Percentiles rank a stretch among this genome's conserved stretches.
phyloP scores from a whole-genome alignment of 2,888 invertebrate species.

The Drosophila nigricruria region DNA sequence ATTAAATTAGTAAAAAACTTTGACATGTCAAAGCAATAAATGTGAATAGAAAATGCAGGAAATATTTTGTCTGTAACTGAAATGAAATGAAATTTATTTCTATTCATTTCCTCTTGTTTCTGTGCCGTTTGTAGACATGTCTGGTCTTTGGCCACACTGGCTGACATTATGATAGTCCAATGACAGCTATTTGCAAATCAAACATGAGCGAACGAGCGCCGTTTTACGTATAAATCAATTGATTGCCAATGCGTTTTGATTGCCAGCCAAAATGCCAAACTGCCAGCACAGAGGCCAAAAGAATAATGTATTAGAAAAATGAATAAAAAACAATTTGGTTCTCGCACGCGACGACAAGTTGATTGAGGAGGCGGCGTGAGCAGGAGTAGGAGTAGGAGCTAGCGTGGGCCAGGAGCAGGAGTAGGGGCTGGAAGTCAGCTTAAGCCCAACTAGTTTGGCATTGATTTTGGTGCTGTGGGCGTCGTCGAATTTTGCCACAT shows the following conservation, averaged over 20 bases:
- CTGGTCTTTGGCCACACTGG: conserved; percentile 30
- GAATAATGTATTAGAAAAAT: background rate
- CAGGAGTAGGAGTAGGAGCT: background rate
- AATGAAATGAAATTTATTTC: conserved; percentile 26
- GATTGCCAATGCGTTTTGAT: conserved; percentile 78
- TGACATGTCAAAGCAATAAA: conserved; percentile 22
- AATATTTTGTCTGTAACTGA: background rate
- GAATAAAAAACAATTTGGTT: conserved; percentile 33
- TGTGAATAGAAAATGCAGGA: background rate
- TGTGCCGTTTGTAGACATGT: conserved; percentile 8
- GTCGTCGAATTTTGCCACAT: conserved; percentile 24
- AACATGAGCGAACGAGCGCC: conserved; percentile 40
- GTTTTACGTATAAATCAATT: conserved; percentile 71
- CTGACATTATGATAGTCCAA: conserved; percentile 61
- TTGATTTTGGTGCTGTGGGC: conserved; percentile 42
- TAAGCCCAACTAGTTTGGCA: conserved; percentile 29
- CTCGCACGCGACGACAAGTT: conserved; percentile 56
- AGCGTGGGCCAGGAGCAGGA: background rate
- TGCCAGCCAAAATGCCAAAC: conserved; percentile 44
- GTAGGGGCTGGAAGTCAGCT: background rate
- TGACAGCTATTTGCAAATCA: conserved; percentile 71
- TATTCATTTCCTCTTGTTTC: background rate
- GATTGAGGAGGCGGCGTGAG: background rate
- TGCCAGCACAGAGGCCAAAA: conserved; percentile 12
- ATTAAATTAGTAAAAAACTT: background rate